A percentile compares a stretch with the other conserved stretches of the same genome.
These are phyloP conservation scores for Scomberomorus guttatus DNA, from an alignment of 2,797 vertebrate species.

Conservation along the genomic window DNA sequence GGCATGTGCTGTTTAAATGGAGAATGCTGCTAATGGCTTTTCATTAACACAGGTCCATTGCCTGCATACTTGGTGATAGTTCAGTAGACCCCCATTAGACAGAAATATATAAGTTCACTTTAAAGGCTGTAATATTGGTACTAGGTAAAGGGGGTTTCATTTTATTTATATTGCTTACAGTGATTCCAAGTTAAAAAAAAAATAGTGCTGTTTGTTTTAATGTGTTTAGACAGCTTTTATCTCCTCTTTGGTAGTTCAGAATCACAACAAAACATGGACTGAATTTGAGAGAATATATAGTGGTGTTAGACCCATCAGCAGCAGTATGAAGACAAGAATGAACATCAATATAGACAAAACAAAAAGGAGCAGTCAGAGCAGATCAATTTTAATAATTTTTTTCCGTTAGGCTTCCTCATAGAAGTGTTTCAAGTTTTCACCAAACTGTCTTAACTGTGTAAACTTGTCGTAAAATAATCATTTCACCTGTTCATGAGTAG, in stretches of 20 bases:
- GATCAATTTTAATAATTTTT: background rate
- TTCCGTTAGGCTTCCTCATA: background rate
- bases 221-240: background rate
- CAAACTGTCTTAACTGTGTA: background rate
- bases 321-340: background rate
- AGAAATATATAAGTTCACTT: constrained; percentile 36
- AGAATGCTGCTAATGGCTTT: constrained; percentile 77
- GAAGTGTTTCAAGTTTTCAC: background rate
- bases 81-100: constrained; percentile 49
- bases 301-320: background rate
- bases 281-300: background rate
- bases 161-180: constrained; percentile 14
- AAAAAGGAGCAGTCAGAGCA: background rate
- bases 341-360: background rate
- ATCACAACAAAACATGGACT: background rate
- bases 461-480: background rate
- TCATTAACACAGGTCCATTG: constrained; percentile 68
- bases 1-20: constrained; percentile 68
- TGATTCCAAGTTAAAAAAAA: background rate
- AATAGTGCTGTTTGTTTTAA: background rate
- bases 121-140: constrained; percentile 31
- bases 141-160: background rate
- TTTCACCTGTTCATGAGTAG: background rate
- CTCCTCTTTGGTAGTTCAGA: background rate
- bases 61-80: constrained; percentile 49